Conservation (phyloP, 2,113 vertebrate genomes). For the mouse (Mus musculus) region DNA sequence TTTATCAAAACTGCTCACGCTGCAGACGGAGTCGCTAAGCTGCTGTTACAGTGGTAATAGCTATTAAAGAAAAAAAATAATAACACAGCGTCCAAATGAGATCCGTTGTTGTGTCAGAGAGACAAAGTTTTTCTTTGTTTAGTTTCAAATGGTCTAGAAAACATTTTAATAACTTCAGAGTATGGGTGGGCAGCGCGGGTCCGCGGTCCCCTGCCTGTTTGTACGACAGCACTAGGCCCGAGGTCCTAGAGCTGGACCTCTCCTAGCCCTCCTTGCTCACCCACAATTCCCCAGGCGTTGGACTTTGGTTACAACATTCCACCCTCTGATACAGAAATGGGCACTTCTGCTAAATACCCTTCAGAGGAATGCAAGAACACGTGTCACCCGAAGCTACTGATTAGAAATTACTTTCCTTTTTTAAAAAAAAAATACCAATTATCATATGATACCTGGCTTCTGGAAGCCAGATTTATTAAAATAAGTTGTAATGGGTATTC, state of each 20-base stretch:
- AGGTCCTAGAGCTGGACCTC: not conserved
- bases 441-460: not conserved
- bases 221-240: accelerated
- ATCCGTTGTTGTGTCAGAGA: slow-evolving; percentile 80
- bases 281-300: accelerated
- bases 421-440: not conserved
- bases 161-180: slow-evolving; percentile 40
- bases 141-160: slow-evolving; percentile 74
- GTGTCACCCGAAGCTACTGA: not conserved
- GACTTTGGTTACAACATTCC: not conserved
- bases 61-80: slow-evolving; percentile 83
- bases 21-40: slow-evolving; percentile 90
- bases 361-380: accelerated
- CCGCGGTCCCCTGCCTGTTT: accelerated
- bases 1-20: slow-evolving; percentile 93
- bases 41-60: slow-evolving; percentile 88
- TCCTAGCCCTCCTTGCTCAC: not conserved
- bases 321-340: accelerated
- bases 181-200: accelerated
- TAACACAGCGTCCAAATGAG: slow-evolving; percentile 73
- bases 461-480: not conserved
- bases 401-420: not conserved
- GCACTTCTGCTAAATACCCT: not conserved
- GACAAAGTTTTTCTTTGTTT: slow-evolving; percentile 87
- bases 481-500: not conserved